phyloP scores from a whole-genome alignment of 2,113 vertebrate genomes.

The Paedocypris sp. region DNA sequence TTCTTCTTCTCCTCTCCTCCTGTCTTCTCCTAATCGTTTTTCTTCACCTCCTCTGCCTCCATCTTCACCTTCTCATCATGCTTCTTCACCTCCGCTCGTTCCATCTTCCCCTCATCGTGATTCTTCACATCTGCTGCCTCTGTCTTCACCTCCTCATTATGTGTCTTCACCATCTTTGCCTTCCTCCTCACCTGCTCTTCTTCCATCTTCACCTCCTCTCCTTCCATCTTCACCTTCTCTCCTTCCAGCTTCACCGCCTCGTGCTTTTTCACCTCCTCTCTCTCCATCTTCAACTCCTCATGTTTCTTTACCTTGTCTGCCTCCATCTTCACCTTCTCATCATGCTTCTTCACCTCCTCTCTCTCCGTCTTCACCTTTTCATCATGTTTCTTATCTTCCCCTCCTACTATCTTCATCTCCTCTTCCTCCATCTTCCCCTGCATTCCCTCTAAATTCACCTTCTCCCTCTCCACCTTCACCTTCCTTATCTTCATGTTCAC shows the following conservation, averaged over 20 bases:
- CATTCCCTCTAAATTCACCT: no score
- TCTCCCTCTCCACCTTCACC: no score
- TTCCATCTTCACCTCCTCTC: no score
- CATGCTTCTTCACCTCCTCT: background rate
- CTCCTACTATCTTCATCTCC: no score
- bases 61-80: background rate
- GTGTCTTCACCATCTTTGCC: background rate
- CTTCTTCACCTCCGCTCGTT: conserved; percentile 11
- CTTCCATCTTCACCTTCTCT: no score
- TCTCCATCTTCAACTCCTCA: background rate
- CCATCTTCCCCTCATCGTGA: conserved; percentile 7
- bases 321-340: no score
- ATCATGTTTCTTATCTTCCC: no score
- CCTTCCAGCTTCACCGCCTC: no score
- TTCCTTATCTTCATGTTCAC: background rate
- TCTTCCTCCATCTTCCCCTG: conserved; percentile 2
- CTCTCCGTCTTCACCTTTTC: no score
- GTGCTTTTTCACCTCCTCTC: no score
- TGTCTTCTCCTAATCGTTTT: conserved; percentile 50
- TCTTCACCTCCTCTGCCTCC: conserved; percentile 35
- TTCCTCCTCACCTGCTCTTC: no score
- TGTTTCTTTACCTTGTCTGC: background rate
- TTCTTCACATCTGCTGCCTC: no score
- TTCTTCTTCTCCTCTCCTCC: conserved; percentile 35
- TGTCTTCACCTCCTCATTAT: background rate